A percentile compares a stretch with the other conserved stretches of the same genome.
Conservation (phyloP, 2,113 vertebrate species). For the Notechis scutatus region DNA sequence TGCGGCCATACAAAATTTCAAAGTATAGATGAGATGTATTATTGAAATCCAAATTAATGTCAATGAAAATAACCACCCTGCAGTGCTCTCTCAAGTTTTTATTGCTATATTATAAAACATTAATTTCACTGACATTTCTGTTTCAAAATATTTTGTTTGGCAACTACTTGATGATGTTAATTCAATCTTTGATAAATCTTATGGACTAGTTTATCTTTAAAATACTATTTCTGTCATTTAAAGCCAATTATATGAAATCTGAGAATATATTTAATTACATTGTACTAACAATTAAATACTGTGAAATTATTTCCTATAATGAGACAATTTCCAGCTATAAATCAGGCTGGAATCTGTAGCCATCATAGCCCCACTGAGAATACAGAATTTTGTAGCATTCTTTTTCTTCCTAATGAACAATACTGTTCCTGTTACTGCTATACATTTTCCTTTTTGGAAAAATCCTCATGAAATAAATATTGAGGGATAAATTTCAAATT, state of each 20-base stretch:
- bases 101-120: slow-evolving; percentile 45
- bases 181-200: slow-evolving; percentile 56
- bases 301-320: slow-evolving; percentile 42
- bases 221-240: slow-evolving; percentile 56
- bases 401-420: neutral
- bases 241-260: slow-evolving; percentile 53
- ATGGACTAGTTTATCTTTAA: slow-evolving; percentile 38
- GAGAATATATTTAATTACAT: slow-evolving; percentile 47
- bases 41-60: neutral
- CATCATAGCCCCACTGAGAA: neutral
- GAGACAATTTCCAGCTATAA: slow-evolving; percentile 30
- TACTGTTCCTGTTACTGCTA: neutral
- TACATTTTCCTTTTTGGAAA: neutral
- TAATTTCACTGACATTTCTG: slow-evolving; percentile 54
- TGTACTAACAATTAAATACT: slow-evolving; percentile 36
- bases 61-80: neutral
- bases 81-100: slow-evolving; percentile 29
- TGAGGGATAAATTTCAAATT: neutral
- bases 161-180: slow-evolving; percentile 63
- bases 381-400: neutral
- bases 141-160: slow-evolving; percentile 61
- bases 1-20: neutral
- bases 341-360: neutral
- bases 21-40: neutral
- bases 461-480: neutral